phyloP scores from a whole-genome alignment of 2,113 vertebrate genomes.

The Tiliqua scincoides region DNA sequence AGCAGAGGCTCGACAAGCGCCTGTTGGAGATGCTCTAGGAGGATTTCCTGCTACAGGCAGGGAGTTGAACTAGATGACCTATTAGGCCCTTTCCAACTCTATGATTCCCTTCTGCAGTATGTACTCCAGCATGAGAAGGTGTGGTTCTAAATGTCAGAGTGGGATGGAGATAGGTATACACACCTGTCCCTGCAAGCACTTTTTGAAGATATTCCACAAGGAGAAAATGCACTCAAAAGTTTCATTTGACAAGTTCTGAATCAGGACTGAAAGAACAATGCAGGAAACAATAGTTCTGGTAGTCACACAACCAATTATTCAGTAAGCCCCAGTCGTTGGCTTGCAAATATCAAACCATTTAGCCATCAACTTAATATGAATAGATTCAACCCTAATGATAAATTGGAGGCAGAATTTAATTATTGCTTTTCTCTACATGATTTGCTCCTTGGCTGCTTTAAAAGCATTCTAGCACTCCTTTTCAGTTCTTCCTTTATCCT shows the following conservation, averaged over 20 bases:
- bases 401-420: conserved; percentile 75
- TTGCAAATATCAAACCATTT: conserved; percentile 68
- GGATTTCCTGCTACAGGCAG: no score
- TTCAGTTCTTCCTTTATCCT: conserved; percentile 73
- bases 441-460: conserved; percentile 52
- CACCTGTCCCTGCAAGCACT: background rate
- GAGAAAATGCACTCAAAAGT: background rate
- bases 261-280: background rate
- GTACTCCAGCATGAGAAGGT: no score
- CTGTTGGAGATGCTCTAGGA: no score
- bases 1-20: no score
- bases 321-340: conserved; percentile 59
- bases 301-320: conserved; percentile 37
- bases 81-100: no score
- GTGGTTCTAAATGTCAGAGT: background rate
- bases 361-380: conserved; percentile 63
- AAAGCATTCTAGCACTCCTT: conserved; percentile 73
- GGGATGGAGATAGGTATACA: no score
- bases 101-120: no score
- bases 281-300: conserved; percentile 41
- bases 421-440: conserved; percentile 74
- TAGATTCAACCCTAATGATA: conserved; percentile 69
- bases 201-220: background rate
- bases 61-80: no score
- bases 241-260: background rate